phyloP scores from a whole-genome alignment of 2,113 vertebrate species.

The Hemicordylus capensis region DNA sequence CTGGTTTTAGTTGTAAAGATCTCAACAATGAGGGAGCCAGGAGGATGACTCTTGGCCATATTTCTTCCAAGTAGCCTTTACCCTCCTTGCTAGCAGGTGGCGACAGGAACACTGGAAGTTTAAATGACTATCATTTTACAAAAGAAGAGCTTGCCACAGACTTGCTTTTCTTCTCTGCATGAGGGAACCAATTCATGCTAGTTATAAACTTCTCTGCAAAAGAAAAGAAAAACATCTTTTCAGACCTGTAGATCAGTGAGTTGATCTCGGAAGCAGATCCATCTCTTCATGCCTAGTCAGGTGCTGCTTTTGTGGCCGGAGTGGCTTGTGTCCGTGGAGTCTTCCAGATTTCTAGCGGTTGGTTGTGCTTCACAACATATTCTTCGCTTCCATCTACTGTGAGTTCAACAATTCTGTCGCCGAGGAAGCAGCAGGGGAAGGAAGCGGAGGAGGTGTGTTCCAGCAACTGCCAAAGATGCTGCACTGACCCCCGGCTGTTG shows the following conservation, averaged over 20 bases:
- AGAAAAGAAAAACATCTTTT: neutral
- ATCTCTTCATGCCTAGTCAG: neutral
- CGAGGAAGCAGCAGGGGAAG: slow-evolving; percentile 18
- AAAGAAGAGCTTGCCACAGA: neutral
- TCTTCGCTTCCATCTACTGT: neutral
- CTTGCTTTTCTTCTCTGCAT: neutral
- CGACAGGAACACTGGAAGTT: slow-evolving; percentile 57
- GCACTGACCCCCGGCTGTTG: slow-evolving; percentile 56
- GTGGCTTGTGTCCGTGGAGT: slow-evolving; percentile 1
- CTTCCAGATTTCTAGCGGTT: neutral
- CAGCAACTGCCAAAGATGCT: slow-evolving; percentile 52
- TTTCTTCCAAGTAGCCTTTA: slow-evolving; percentile 32
- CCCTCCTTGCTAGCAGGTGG: slow-evolving; percentile 63
- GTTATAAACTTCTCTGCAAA: accelerated
- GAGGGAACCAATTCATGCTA: neutral
- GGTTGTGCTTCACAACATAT: slow-evolving; percentile 18
- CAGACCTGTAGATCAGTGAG: neutral
- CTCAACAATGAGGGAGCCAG: neutral
- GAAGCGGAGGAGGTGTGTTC: slow-evolving; percentile 42
- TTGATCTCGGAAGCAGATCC: neutral
- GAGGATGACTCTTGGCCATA: slow-evolving; percentile 9
- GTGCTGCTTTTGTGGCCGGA: neutral
- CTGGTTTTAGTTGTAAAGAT: slow-evolving; percentile 4
- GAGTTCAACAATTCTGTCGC: neutral
- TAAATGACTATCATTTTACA: neutral